Percentiles rank a stretch among this genome's conserved stretches.
Evolutionary conservation across 2,113 vertebrate genomes (phyloP).

Genomic region (Carlito syrichta): DNA sequence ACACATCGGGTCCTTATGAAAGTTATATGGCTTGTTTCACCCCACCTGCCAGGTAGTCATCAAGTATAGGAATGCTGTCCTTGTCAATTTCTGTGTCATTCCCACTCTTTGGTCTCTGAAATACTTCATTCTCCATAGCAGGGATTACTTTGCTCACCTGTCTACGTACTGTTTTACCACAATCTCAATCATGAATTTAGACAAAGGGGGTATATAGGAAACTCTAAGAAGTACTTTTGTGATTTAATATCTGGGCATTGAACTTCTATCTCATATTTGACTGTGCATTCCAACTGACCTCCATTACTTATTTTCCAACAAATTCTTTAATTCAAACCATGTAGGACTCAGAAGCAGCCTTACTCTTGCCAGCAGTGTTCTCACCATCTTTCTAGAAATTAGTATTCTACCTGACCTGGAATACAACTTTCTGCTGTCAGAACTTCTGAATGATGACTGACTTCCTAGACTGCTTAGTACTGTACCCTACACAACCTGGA

Average conservation of each 20-base stretch:
- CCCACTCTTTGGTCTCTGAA: not conserved
- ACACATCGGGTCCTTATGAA: not conserved
- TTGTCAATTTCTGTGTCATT: conserved; percentile 22
- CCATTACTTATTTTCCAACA: not conserved
- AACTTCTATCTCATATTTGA: conserved; percentile 24
- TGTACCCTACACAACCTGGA: not conserved
- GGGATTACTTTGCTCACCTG: not conserved
- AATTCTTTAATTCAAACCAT: not conserved
- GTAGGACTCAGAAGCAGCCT: not conserved
- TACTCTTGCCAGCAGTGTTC: not conserved
- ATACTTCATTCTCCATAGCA: not conserved
- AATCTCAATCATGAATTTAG: not conserved
- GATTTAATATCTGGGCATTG: not conserved
- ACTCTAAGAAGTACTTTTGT: not conserved
- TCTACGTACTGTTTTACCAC: not conserved
- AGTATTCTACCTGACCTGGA: not conserved
- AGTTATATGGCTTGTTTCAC: not conserved
- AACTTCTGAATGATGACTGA: not conserved
- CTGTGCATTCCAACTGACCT: not conserved
- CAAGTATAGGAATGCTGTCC: not conserved
- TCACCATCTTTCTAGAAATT: not conserved
- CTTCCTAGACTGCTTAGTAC: not conserved
- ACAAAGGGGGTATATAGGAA: not conserved
- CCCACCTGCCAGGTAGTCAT: not conserved
- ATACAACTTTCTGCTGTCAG: not conserved